Base-by-base conservation (phyloP, 2,113 vertebrate genomes). In the Campylorhamphus procurvoides region DNA sequence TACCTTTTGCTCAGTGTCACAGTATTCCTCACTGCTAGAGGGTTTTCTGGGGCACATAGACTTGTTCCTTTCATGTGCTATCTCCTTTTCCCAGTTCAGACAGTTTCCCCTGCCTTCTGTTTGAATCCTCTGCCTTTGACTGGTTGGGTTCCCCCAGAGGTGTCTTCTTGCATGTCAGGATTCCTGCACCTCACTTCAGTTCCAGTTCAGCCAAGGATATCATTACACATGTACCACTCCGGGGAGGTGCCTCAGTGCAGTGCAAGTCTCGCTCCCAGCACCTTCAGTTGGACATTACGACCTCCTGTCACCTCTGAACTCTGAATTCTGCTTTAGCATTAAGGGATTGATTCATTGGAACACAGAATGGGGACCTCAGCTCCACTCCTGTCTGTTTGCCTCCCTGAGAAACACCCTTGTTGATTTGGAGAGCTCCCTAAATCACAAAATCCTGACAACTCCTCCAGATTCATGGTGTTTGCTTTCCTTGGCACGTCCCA, bases 401-500 rank as follows among this genome's bases (percentile, higher is more conserved):
- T 80, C 62, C 0, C 0, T 90, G 91, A 88, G 52, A 91, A 96
- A 82, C 86, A 81, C 10, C 71, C 67, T 72, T 81, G 93, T 83
- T 95, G 91, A 86, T 95, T 79, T 95, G 91, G 95, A 91, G 86
- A 91, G 63, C 82, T 94, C 89, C 84, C 68, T 91, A 87, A 97
- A 95, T 94, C 93, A 94, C 94, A 16, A 62, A 86, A 64, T 81
- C 87, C 84, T 95, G 93, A 94, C 87, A 95, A 72, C 86, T 95
- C 93, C 93, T 97, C 93, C 94, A 94, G 66, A 96, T 87, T 93
- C 90, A 62, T 79, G 40, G 60, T 78, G 95, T 95, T 96, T 96
- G 94, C 95, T 96, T 95, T 97, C 95, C 90, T 96, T 97, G 96
- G 93, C 96, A 87, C 86, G 75, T 76, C 92, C 80, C 96, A 95